A percentile compares a stretch with the other conserved stretches of the same genome.
phyloP scores from a whole-genome alignment of 2,888 invertebrate genomes.

The Tenthredo notha region DNA sequence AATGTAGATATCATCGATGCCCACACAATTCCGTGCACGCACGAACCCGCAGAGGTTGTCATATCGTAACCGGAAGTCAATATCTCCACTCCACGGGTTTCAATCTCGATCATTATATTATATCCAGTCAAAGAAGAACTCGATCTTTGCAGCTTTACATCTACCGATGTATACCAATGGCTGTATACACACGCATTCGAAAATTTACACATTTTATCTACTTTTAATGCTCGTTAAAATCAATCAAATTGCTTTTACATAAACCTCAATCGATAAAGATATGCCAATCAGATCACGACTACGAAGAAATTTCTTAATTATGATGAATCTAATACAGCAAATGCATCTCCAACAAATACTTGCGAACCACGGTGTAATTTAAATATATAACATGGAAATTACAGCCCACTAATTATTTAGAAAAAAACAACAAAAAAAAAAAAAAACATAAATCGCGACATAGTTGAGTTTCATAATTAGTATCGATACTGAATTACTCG shows the following conservation, averaged over 20 bases:
- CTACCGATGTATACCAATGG: not conserved
- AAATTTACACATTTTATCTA: not conserved
- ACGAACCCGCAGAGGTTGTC: conserved; percentile 40
- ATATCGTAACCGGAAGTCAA: conserved; percentile 51
- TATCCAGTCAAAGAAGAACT: not conserved
- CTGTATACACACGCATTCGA: not conserved
- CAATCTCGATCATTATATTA: conserved; percentile 35
- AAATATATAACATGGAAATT: not conserved
- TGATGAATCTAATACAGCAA: not conserved
- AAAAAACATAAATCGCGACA: not conserved
- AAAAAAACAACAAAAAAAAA: not conserved
- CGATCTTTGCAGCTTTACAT: conserved; percentile 52
- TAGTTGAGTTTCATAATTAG: not conserved
- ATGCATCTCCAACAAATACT: not conserved
- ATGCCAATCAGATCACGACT: not conserved
- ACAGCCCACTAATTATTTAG: not conserved
- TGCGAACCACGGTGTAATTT: not conserved
- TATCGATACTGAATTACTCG: not conserved
- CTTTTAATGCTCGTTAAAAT: not conserved
- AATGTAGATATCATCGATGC: conserved; percentile 54
- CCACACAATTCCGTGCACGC: conserved; percentile 51
- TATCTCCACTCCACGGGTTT: conserved; percentile 42
- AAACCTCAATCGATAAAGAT: not conserved
- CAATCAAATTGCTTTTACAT: not conserved
- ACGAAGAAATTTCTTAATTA: not conserved